Evolutionary conservation across 2,888 invertebrate species (phyloP), one percentile per base, ranked within the genome.

Genomic region (Ennomos quercinarius): DNA sequence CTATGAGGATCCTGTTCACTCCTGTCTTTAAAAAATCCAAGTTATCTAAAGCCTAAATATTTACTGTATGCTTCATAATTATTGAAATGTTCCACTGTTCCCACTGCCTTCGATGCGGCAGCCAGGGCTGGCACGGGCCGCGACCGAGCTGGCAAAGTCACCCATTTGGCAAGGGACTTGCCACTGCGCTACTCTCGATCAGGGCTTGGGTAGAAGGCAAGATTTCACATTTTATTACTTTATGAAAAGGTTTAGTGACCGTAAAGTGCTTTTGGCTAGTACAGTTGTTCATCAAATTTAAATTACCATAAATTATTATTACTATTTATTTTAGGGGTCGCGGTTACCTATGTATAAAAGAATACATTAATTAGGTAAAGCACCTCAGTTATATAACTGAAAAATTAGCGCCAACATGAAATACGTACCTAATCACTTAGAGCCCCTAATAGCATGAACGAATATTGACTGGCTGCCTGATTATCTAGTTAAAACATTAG

Each of bases 81-180:
- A 1, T 27, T 3, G 6, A 27, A 27, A 27, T 6, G 6, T 27
- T 27, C 6, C 6, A 6, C 27, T 27, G 5, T 27, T 27, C 5
- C 27, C 27, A 6, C 6, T 27, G 27, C 27, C 5, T 27, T 17
- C 46, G 37, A 37, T 47, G 46, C 41, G 49, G 49, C 49, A 47
- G 34, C 35, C 47, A 43, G 53, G 42, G 57, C 64, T 58, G 64
- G 67, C 63, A 60, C 47, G 43, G 39, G 10, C 39, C 48, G 11
- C 47, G 55, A 37, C 40, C 45, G 43, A 48, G 49, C 42, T 52
- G 64, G 53, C 61, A 59, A 57, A 56, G 17, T 58, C 62, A 37
- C 37, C 51, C 61, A 61, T 64, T 64, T 67, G 67, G 67, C 67
- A 64, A 5, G 41, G 43, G 48, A 27, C 45, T 27, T 37, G 35